phyloP scores from a whole-genome alignment of 2,113 vertebrate genomes.

The Panthera uncia region DNA sequence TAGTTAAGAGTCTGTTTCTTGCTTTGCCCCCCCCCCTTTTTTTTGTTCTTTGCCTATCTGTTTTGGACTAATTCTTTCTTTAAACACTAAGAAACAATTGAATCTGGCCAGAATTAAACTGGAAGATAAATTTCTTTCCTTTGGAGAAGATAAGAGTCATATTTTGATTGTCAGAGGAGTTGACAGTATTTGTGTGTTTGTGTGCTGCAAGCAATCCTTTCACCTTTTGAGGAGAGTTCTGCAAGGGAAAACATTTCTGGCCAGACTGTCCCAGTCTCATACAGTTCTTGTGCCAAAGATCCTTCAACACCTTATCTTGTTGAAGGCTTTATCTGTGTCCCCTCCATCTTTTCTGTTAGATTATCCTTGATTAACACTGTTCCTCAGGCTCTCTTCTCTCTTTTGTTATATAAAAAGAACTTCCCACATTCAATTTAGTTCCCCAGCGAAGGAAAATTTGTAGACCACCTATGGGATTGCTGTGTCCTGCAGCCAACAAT shows the following conservation, averaged over 20 bases:
- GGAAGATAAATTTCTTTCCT: background rate
- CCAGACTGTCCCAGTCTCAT: background rate
- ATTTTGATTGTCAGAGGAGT: background rate
- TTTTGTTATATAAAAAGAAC: conserved; percentile 8
- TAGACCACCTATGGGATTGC: background rate
- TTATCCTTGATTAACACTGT: conserved; percentile 15
- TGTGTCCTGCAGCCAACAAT: background rate
- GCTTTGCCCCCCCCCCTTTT: background rate
- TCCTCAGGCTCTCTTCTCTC: background rate
- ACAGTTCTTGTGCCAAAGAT: background rate
- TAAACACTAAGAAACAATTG: background rate
- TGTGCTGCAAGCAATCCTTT: background rate
- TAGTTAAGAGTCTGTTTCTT: background rate
- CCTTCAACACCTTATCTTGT: background rate
- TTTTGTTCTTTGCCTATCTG: background rate
- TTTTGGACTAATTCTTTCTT: background rate
- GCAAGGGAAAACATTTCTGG: background rate
- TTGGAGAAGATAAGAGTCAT: background rate
- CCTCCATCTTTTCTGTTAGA: background rate
- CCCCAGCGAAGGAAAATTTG: background rate
- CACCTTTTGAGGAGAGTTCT: background rate
- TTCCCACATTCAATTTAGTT: background rate
- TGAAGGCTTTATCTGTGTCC: conserved; percentile 39
- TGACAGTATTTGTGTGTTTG: background rate
- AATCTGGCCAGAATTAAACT: background rate